A percentile compares a stretch with the other conserved stretches of the same genome.
phyloP scores from a whole-genome alignment of 2,113 vertebrate species.

The Genyomyrus donnyi region DNA sequence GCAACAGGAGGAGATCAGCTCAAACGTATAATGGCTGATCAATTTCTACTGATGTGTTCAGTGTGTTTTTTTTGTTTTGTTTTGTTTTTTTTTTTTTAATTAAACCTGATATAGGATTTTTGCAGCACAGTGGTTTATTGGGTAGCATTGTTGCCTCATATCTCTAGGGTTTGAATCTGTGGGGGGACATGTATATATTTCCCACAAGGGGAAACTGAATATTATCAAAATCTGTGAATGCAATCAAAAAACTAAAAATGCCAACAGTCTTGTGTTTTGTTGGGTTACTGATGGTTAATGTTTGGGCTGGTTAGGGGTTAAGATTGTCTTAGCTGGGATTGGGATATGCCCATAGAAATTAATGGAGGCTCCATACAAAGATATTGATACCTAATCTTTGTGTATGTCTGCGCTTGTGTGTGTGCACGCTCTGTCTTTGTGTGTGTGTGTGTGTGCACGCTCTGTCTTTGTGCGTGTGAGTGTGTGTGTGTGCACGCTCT shows the following conservation, averaged over 20 bases:
- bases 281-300: too few relatives aligned
- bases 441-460: too few relatives aligned
- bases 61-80: too few relatives aligned
- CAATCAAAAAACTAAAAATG: not conserved
- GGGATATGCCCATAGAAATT: not conserved
- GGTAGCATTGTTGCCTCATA: not conserved
- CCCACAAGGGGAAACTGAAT: not conserved
- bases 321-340: not conserved
- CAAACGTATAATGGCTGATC: constrained; percentile 31
- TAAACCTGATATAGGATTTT: not conserved
- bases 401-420: not conserved
- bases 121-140: not conserved
- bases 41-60: not conserved
- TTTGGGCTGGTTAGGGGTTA: too few relatives aligned
- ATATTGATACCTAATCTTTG: not conserved
- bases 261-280: too few relatives aligned
- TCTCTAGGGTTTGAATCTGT: not conserved
- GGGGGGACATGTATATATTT: not conserved
- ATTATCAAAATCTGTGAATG: not conserved
- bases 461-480: too few relatives aligned
- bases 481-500: too few relatives aligned
- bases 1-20: constrained; percentile 19
- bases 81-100: not conserved
- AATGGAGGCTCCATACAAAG: not conserved
- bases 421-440: too few relatives aligned